Evolutionary conservation across 1,140 invertebrate genomes (phyloP), one percentile per base, ranked within the genome.

Genomic region (Bombus confusus): DNA sequence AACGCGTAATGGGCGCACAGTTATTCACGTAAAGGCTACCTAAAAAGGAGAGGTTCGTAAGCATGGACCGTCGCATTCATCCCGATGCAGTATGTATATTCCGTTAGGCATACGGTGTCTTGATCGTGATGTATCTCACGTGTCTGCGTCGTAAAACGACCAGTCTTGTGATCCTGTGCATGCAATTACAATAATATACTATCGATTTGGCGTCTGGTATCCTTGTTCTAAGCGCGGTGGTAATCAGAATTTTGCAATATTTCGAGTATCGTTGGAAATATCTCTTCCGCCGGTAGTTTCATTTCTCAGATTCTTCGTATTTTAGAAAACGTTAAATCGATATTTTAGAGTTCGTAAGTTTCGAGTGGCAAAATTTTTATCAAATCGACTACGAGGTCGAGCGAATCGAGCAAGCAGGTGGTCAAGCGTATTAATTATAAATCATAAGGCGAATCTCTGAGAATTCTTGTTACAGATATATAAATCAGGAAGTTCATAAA

Each of bases 51-150:
- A 87, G 81, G 88, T 85, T 90, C 80, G 79, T 79, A 82, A 77
- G 88, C 69, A 72, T 85, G 78, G 86, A 87, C 76, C 80, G 80
- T 62, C 75, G 64, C 73, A 80, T 90, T 90, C 83, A 88, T 90
- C 89, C 85, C 78, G 66, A 64, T 80, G 79, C 83, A 90, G 80
- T 77, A 75, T 90, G 88, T 83, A 90, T 90, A 90, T 90, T 90
- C 88, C 89, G 89, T 90, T 90, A 90, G 88, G 62, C 78, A 90
- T 90, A 90, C 89, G 86, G 88, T 90, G 88, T 41, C 72, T 89
- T 43, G 78, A 85, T 87, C 88, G 88, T 89, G 88, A 89, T 89
- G 87, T 76, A 84, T 76, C 87, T 85, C 62, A 59, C 66, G 73
- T 37, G 81, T 18, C 18, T 52, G 25, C 25, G 31, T 41, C 71